These are phyloP conservation scores for Dufourea novaeangliae DNA, from an alignment of 1,140 invertebrate genomes.

Conservation along the genomic window DNA sequence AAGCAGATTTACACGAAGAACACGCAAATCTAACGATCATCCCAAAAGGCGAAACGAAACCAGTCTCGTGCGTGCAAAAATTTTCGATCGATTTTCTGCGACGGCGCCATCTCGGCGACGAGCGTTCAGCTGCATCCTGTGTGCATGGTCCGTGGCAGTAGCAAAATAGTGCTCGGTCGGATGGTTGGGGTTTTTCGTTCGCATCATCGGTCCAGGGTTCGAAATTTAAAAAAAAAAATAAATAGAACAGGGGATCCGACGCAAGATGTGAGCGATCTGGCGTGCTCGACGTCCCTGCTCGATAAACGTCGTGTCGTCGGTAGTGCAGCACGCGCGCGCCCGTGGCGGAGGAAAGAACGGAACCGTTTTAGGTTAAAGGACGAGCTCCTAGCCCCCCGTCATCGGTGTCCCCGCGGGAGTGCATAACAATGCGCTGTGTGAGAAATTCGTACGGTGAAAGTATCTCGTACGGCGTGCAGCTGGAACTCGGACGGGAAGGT, in stretches of 20 bases:
- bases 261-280: background rate
- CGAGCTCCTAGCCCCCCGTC: background rate
- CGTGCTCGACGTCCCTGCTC: background rate
- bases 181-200: constrained; percentile 4
- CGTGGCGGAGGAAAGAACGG: background rate
- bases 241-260: background rate
- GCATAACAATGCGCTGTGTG: constrained; percentile 56
- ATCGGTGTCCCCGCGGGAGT: background rate
- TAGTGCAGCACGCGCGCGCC: background rate
- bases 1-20: background rate
- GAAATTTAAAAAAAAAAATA: background rate
- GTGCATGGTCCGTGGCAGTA: constrained; percentile 31
- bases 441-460: constrained; percentile 72
- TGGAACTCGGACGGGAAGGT: constrained; percentile 23
- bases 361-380: constrained; percentile 65
- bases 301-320: background rate
- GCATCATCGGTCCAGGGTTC: background rate
- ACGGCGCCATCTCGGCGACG: constrained; percentile 17
- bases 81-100: constrained; percentile 12
- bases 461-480: constrained; percentile 36
- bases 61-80: too few relatives aligned
- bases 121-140: background rate
- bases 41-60: too few relatives aligned
- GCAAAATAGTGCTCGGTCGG: constrained; percentile 6
- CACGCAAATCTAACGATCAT: background rate